phyloP scores from a whole-genome alignment of 2,888 invertebrate genomes.

The Nudaria mundana region DNA sequence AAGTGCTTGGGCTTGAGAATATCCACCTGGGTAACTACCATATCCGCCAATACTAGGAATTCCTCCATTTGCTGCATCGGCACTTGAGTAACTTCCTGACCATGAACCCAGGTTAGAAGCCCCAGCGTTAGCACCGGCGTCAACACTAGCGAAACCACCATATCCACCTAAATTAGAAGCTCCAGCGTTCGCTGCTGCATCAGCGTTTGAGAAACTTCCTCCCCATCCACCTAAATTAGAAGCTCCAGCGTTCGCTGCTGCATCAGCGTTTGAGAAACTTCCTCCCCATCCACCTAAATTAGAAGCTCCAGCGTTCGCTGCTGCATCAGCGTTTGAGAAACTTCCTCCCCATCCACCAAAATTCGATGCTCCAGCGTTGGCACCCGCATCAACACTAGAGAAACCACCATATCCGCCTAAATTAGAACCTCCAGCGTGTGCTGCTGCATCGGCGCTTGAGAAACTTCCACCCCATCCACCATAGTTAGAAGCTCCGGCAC shows the following conservation, averaged over 20 bases:
- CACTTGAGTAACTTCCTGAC: constrained; percentile 9
- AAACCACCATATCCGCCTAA: constrained; percentile 7
- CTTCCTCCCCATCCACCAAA: constrained; percentile 1
- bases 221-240: not conserved
- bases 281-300: not conserved
- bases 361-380: constrained; percentile 1
- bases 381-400: constrained; percentile 5
- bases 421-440: constrained; percentile 5
- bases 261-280: constrained; percentile 16
- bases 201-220: constrained; percentile 2
- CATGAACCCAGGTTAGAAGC: not conserved
- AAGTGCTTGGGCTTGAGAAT: constrained; percentile 10
- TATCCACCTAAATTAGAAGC: not conserved
- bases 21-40: constrained; percentile 3
- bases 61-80: constrained; percentile 20
- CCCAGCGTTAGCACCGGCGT: constrained; percentile 2
- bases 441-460: constrained; percentile 20
- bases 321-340: not conserved
- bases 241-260: constrained; percentile 11
- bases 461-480: not conserved
- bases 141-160: not conserved
- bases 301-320: not conserved
- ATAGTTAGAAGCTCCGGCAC: not conserved
- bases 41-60: constrained; percentile 4
- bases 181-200: constrained; percentile 6